Evolutionary conservation across 1,140 invertebrate genomes (phyloP), one percentile per base, ranked within the genome.

Genomic region (Scaptomyza pallida): DNA sequence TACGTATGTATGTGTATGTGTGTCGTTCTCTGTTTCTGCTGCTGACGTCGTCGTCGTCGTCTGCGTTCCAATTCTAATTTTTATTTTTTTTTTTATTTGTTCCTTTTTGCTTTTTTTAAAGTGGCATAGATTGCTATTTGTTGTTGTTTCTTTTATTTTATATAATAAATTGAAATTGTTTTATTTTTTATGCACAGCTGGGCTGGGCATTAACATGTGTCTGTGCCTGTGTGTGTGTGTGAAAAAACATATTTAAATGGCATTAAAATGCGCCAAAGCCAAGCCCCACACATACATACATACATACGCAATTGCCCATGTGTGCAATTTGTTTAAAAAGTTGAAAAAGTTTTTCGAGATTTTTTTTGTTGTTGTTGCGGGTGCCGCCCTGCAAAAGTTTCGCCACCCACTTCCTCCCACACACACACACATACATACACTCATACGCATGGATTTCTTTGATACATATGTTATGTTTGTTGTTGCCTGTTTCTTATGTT

Each of bases 41-140:
- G 35, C 51, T 41, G 59, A 13, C 45, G 70, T 50, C 54, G 70
- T 48, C 64, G 70, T 59, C 69, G 69, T 72, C 54, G 52, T 61
- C 70, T 72, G 70, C 64, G 70, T 61, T 72, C 64, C 64, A 69
- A 68, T 72, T 72, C 70, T 68, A 68, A 68, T 72, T 68, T 68
- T 35, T 35, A 9, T 33, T 67, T 72, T 68, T 67, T 72, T 68
- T 63, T 57, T 10, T 41, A 21, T 54, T 60, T 59, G 45, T 70
- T 54, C 55, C 35, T 19, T 21, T 65, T 45, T 61, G 54, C 52
- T 65, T 73, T 69, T 69, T 71, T 70, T 57, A 73, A 73, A 73
- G 71, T 73, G 71, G 65, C 71, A 73, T 70, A 73, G 71, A 69
- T 73, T 69, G 50, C 47, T 62, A 57, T 69, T 57, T 69, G 17